Percentiles rank a stretch among this genome's conserved stretches.
phyloP scores from a whole-genome alignment of 1,140 invertebrate genomes.

The Hyphantria cunea region DNA sequence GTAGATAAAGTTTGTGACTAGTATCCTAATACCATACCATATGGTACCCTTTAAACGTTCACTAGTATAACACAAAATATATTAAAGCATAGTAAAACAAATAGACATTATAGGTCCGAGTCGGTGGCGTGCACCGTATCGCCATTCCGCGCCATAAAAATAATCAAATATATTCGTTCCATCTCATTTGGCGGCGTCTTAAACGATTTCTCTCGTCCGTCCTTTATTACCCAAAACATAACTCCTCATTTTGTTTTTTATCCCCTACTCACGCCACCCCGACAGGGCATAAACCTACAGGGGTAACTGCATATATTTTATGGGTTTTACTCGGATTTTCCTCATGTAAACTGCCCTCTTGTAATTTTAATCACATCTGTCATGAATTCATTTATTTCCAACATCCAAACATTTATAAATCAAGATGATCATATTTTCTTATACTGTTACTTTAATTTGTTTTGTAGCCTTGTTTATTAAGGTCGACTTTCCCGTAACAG shows the following conservation, averaged over 20 bases:
- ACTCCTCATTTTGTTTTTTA: constrained; percentile 81
- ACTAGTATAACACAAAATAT: constrained; percentile 19
- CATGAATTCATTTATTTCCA: constrained; percentile 9
- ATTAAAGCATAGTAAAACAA: constrained; percentile 65
- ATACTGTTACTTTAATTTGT: constrained; percentile 10
- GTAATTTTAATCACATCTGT: constrained; percentile 33
- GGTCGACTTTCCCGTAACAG: constrained; percentile 14
- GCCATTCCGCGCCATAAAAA: constrained; percentile 78
- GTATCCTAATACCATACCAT: background rate
- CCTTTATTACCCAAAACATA: constrained; percentile 81
- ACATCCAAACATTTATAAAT: constrained; percentile 19
- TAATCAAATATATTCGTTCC: constrained; percentile 82
- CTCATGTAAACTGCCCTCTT: constrained; percentile 53
- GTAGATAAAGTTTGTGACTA: background rate
- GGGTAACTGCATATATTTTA: constrained; percentile 74
- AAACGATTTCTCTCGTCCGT: constrained; percentile 81
- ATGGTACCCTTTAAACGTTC: constrained; percentile 15
- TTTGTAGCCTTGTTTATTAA: constrained; percentile 2
- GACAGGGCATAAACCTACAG: constrained; percentile 55
- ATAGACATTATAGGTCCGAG: constrained; percentile 66
- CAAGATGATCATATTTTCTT: constrained; percentile 19
- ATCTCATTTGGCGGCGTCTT: constrained; percentile 80
- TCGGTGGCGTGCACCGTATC: constrained; percentile 52
- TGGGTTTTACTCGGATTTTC: constrained; percentile 56
- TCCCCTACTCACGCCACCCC: constrained; percentile 69